phyloP scores from a whole-genome alignment of 2,888 invertebrate genomes.

The Standfussiana lucernea region DNA sequence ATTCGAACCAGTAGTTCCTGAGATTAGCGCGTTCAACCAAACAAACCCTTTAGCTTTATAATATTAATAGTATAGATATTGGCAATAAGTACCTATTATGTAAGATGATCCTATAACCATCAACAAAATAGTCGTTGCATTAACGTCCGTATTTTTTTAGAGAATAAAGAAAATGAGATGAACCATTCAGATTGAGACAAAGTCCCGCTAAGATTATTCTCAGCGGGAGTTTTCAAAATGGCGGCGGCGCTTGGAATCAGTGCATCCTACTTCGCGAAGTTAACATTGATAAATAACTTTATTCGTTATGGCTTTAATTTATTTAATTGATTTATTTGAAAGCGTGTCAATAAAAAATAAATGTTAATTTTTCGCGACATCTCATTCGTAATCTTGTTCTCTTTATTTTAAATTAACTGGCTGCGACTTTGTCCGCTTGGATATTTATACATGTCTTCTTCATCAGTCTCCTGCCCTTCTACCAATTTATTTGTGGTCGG shows the following conservation, averaged over 20 bases:
- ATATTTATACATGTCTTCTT: not conserved
- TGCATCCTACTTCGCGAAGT: slow-evolving; percentile 1
- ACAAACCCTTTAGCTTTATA: too few relatives aligned
- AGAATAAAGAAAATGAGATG: not conserved
- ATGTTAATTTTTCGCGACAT: not conserved
- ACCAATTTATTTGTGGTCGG: too few relatives aligned
- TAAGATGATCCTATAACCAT: too few relatives aligned
- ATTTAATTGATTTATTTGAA: not conserved
- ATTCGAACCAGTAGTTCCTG: too few relatives aligned
- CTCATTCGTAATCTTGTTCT: not conserved
- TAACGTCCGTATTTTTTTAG: not conserved
- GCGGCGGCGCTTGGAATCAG: not conserved
- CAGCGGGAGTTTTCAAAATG: slow-evolving; percentile 21
- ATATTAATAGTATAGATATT: too few relatives aligned
- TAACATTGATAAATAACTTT: not conserved
- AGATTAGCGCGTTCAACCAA: too few relatives aligned
- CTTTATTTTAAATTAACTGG: not conserved
- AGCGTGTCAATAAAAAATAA: not conserved
- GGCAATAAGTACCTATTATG: too few relatives aligned
- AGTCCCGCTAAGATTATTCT: not conserved
- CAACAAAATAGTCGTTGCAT: too few relatives aligned
- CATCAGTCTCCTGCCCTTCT: too few relatives aligned
- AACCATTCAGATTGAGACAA: not conserved
- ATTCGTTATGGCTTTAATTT: slow-evolving; percentile 3
- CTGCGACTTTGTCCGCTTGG: not conserved